Evolutionary conservation across 2,888 invertebrate genomes (phyloP).

Genomic region (Bruchidius siliquastri): DNA sequence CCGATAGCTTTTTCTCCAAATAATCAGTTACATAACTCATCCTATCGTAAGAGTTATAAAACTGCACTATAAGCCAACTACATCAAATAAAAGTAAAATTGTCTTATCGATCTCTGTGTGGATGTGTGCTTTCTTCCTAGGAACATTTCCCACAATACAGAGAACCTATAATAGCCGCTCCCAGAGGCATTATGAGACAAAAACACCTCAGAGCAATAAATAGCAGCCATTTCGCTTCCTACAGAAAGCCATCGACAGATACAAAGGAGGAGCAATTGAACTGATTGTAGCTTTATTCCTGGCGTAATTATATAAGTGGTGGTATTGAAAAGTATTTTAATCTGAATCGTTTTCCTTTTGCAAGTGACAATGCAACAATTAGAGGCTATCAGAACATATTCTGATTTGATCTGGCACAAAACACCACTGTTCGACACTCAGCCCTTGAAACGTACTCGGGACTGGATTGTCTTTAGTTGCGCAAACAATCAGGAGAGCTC

Average conservation of each 20-base stretch:
- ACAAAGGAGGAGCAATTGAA: neutral
- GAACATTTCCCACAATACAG: neutral
- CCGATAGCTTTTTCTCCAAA: neutral
- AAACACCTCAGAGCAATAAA: neutral
- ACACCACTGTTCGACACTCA: too few relatives aligned
- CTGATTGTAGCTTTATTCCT: neutral
- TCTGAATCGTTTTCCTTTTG: too few relatives aligned
- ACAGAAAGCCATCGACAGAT: neutral
- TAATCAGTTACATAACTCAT: neutral
- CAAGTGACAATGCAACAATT: too few relatives aligned
- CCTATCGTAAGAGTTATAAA: neutral
- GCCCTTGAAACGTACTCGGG: too few relatives aligned
- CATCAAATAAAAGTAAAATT: neutral
- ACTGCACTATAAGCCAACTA: neutral
- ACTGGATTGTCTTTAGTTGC: too few relatives aligned
- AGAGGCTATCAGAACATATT: too few relatives aligned
- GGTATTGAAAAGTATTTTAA: neutral
- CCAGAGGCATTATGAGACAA: neutral
- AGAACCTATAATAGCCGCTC: neutral
- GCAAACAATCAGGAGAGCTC: too few relatives aligned
- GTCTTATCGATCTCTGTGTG: neutral
- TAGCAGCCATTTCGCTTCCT: neutral
- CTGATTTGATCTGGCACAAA: too few relatives aligned
- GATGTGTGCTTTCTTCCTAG: neutral
- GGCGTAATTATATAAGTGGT: neutral